Evolutionary conservation across 2,888 invertebrate genomes (phyloP).

Genomic region (Sphaerophoria taeniata): DNA sequence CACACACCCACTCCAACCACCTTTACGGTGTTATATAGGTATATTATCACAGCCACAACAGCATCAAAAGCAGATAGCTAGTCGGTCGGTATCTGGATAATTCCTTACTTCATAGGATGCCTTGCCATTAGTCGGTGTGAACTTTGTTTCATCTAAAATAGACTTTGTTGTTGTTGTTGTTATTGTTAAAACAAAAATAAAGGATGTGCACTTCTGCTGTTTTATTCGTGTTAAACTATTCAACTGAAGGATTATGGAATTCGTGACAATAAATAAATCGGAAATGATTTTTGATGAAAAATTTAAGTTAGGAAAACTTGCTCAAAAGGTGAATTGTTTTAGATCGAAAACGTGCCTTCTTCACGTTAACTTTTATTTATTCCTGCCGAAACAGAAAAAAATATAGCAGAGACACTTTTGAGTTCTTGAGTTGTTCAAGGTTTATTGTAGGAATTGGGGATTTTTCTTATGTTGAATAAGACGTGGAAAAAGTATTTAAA

Average conservation of each 20-base stretch:
- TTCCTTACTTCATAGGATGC: too few relatives aligned
- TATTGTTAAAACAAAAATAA: constrained; percentile 43
- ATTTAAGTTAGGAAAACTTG: constrained; percentile 58
- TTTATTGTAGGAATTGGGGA: too few relatives aligned
- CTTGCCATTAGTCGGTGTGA: not conserved
- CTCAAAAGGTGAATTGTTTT: constrained; percentile 56
- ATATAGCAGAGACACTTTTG: constrained; percentile 5
- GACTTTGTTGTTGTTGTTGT: not conserved
- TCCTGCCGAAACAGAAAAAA: not conserved
- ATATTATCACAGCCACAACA: too few relatives aligned
- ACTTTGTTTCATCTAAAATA: not conserved
- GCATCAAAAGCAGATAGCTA: too few relatives aligned
- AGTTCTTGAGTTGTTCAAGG: constrained; percentile 7
- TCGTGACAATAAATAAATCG: constrained; percentile 73
- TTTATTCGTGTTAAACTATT: constrained; percentile 73
- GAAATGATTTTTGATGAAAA: constrained; percentile 62
- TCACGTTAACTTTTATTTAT: constrained; percentile 30
- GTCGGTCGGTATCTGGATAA: too few relatives aligned
- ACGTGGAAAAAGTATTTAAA: too few relatives aligned
- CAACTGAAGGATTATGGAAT: constrained; percentile 71
- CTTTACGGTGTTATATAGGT: too few relatives aligned
- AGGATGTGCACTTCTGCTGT: constrained; percentile 46
- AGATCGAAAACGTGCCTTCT: constrained; percentile 64
- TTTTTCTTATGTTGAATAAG: too few relatives aligned
- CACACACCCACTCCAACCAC: too few relatives aligned